These are phyloP conservation scores for Sylvia borin DNA, from an alignment of 2,797 vertebrate species.

Conservation along the genomic window DNA sequence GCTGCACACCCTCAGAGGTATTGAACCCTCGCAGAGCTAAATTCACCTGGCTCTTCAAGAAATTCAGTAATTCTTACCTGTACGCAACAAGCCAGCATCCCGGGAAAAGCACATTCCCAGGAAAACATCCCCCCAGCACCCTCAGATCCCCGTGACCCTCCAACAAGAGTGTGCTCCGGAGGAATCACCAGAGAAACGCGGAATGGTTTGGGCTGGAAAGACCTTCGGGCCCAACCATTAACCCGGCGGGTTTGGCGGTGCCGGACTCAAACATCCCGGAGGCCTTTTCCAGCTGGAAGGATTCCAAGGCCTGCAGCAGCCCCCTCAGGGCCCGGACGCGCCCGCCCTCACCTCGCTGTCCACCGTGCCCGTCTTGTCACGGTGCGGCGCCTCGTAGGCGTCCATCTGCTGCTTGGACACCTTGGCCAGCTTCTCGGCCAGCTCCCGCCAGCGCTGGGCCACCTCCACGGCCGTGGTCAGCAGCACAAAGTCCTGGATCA, in stretches of 20 bases:
- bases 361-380: constrained; percentile 86
- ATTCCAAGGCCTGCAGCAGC: too few relatives aligned
- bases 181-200: neutral
- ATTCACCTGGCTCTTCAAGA: neutral
- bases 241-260: accelerated
- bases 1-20: neutral
- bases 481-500: constrained; percentile 93
- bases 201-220: neutral
- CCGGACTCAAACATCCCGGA: neutral
- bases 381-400: constrained; percentile 92
- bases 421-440: constrained; percentile 90
- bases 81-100: neutral
- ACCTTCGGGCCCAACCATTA: too few relatives aligned
- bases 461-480: constrained; percentile 95
- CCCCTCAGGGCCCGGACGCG: too few relatives aligned
- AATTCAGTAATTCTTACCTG: neutral
- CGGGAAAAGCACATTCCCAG: accelerated
- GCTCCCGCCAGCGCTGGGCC: constrained; percentile 93
- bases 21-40: neutral
- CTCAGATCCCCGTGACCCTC: neutral
- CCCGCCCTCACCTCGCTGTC: constrained; percentile 90
- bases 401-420: constrained; percentile 97
- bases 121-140: neutral
- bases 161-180: neutral
- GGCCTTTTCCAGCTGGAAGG: too few relatives aligned